A percentile compares a stretch with the other conserved stretches of the same genome.
Evolutionary conservation across 2,888 invertebrate species (phyloP).

Genomic region (Helleia helle): DNA sequence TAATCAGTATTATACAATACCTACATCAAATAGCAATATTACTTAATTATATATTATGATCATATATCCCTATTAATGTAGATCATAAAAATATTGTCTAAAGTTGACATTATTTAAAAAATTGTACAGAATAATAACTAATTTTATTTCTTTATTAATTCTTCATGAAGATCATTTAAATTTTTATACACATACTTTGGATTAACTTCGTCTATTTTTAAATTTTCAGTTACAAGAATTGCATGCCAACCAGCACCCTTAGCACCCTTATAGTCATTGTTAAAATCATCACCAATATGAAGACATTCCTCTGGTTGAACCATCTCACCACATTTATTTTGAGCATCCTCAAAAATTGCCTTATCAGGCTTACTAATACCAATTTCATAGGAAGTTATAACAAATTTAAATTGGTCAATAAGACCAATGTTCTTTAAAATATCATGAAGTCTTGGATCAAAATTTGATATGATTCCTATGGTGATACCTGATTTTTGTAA

Average conservation of each 20-base stretch:
- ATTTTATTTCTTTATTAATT: conserved; percentile 24
- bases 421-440: conserved; percentile 79
- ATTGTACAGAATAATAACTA: no score
- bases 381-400: conserved; percentile 84
- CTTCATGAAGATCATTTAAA: conserved; percentile 33
- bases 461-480: conserved; percentile 90
- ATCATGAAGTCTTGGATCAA: conserved; percentile 84
- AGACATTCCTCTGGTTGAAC: conserved; percentile 77
- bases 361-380: conserved; percentile 83
- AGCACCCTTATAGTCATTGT: conserved; percentile 86
- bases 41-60: no score
- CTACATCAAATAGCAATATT: no score
- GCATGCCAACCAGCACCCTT: conserved; percentile 84
- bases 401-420: conserved; percentile 83
- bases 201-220: conserved; percentile 22
- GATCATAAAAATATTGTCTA: no score
- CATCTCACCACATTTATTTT: conserved; percentile 41
- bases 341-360: conserved; percentile 81
- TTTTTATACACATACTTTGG: conserved; percentile 38
- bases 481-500: conserved; percentile 58
- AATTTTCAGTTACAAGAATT: conserved; percentile 33
- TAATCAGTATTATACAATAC: no score
- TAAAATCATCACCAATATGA: conserved; percentile 87
- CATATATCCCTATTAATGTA: no score
- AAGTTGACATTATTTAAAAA: no score